phyloP scores from a whole-genome alignment of 2,797 vertebrate genomes.

The Hydrophis major region DNA sequence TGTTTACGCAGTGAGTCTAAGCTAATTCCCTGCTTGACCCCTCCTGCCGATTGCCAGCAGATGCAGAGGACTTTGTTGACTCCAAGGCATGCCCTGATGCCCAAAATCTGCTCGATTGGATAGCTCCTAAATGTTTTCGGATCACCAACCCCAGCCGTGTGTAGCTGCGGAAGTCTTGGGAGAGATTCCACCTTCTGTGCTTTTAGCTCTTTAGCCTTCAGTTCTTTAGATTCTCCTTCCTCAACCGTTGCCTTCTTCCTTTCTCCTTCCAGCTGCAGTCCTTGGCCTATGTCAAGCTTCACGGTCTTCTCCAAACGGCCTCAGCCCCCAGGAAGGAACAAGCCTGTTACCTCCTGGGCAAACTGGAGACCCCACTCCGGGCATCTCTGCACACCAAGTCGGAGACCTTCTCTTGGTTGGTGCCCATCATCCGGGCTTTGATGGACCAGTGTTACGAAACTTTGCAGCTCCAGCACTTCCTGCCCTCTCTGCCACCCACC shows the following conservation, averaged over 20 bases:
- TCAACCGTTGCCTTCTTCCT: not conserved
- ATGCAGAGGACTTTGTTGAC: not conserved
- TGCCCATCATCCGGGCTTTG: conserved; percentile 87
- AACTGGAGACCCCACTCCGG: conserved; percentile 74
- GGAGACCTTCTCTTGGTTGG: conserved; percentile 84
- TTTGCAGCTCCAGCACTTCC: conserved; percentile 77
- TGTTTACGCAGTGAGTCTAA: not conserved
- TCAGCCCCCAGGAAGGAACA: conserved; percentile 56
- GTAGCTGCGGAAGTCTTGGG: not conserved
- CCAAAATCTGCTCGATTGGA: not conserved
- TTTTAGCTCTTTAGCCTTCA: not conserved
- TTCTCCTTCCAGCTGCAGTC: conserved; percentile 79
- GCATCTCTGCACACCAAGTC: conserved; percentile 55
- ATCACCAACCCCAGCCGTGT: not conserved
- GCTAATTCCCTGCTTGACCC: not conserved
- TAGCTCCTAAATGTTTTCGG: not conserved
- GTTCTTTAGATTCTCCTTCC: too few species aligned
- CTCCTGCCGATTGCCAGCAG: not conserved
- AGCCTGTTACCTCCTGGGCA: conserved; percentile 84
- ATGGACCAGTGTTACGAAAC: conserved; percentile 88
- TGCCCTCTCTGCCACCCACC: conserved; percentile 89
- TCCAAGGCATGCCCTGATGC: not conserved
- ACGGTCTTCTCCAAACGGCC: conserved; percentile 87
- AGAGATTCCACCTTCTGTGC: not conserved
- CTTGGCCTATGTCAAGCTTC: conserved; percentile 91